A percentile compares a stretch with the other conserved stretches of the same genome.
These are phyloP conservation scores for Drosophila carrolli DNA, from an alignment of 1,140 invertebrate species.

Conservation along the genomic window DNA sequence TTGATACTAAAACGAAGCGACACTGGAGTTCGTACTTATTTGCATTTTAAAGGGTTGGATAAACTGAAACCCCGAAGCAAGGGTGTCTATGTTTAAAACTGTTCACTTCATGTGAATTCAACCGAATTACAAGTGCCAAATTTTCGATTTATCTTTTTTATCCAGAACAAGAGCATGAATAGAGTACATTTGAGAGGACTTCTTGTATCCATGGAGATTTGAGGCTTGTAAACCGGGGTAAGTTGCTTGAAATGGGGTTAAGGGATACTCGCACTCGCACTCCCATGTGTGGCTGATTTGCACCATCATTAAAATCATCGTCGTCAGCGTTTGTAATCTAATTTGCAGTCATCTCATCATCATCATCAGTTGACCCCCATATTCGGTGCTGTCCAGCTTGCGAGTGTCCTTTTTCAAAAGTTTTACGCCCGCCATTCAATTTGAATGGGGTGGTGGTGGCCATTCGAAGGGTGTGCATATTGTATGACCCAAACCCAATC, in stretches of 20 bases:
- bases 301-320: constrained; percentile 73
- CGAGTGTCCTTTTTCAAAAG: constrained; percentile 51
- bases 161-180: too few relatives aligned
- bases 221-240: constrained; percentile 4
- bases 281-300: constrained; percentile 57
- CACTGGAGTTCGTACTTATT: too few relatives aligned
- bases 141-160: constrained; percentile 1
- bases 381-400: constrained; percentile 26
- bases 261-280: constrained; percentile 36
- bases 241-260: constrained; percentile 10
- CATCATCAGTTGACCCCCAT: constrained; percentile 41
- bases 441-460: constrained; percentile 32
- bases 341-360: constrained; percentile 53
- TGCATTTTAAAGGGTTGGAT: neutral
- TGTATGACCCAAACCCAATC: constrained; percentile 36
- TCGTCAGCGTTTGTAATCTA: constrained; percentile 68
- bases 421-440: constrained; percentile 35
- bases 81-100: neutral
- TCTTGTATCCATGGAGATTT: constrained; percentile 13
- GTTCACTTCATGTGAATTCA: constrained; percentile 1
- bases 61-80: neutral
- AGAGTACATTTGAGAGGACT: neutral
- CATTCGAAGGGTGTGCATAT: constrained; percentile 45
- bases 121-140: neutral
- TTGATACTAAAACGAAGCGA: neutral